Base-by-base conservation (phyloP, 2,888 invertebrate species). In the Epistrophe grossulariae region DNA sequence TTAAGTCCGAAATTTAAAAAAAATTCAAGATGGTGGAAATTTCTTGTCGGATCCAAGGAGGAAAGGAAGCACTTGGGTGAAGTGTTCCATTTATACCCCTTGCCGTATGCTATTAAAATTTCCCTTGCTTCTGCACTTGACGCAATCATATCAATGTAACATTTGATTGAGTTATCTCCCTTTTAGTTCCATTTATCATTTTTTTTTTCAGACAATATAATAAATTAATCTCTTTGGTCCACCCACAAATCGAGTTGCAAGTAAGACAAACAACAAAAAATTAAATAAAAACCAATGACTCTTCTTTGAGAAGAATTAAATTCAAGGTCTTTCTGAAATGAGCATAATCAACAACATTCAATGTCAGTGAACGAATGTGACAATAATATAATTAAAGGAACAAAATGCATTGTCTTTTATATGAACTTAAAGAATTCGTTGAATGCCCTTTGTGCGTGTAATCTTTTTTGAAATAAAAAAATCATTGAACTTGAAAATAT, bases 401-500 rank as follows among this genome's bases (percentile, higher is more conserved):
- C 35, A 64, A 43, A 6, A 64, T 62, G 74, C 48, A 74, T 74
- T 84, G 68, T 66, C 35, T 38, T 38, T 38, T 38, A 4, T 38
- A 4, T 40, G 8, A 79, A 79, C 48, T 50, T 40, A 5, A 40
- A 59, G 59, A 17, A 19, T 57, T 64, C 43, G 79, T 84, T 64
- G 70, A 76, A 55, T 84, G 84, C 70, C 79, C 60, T 82, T 72
- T 64, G 52, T 66, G 24, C 24, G 72, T n/a, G n/a, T 70, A 77
- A 70, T 71, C 43, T 62, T 43, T 24, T 24, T 4, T 9, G 5
- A n/a, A 31, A 64, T 6, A 13, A 40, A 60, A 60, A 60, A 60
- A 4, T n/a, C 79, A 55, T 79, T 84, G 74, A 84, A 79, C 79
- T 84, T 84, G 80, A 80, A 77, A 60, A 73, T 38, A 55, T 43